Conservation (phyloP, 2,797 vertebrate genomes). For the Sandelia bainsii region DNA sequence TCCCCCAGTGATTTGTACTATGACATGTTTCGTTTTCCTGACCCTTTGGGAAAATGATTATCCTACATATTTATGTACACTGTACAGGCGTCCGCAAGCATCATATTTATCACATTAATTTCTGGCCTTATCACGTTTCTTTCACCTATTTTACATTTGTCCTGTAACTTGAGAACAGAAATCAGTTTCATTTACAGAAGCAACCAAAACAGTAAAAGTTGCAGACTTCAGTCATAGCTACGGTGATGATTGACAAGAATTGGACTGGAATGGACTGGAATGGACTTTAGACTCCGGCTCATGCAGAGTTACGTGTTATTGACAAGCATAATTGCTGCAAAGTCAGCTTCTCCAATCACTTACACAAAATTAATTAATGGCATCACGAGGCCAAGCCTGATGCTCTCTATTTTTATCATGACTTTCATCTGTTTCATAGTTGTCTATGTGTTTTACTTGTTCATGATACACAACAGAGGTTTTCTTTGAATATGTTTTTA, state of each 20-base stretch:
- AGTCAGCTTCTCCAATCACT: neutral
- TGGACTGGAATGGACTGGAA: neutral
- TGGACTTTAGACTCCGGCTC: neutral
- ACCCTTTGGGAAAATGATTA: no score
- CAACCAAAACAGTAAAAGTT: neutral
- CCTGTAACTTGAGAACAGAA: neutral
- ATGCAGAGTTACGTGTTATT: no score
- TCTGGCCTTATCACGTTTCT: neutral
- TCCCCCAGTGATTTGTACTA: neutral
- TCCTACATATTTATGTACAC: neutral
- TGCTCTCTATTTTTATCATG: neutral
- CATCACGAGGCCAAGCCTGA: no score
- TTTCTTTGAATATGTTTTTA: neutral
- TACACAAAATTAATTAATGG: neutral
- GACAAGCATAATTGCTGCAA: neutral
- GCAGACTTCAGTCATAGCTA: neutral
- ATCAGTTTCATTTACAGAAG: neutral
- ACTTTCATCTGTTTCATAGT: neutral
- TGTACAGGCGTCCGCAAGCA: neutral
- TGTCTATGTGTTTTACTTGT: neutral
- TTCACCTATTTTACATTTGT: neutral
- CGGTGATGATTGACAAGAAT: neutral
- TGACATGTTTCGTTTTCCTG: neutral
- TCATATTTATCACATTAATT: neutral
- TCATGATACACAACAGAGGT: neutral